phyloP scores from a whole-genome alignment of 2,797 vertebrate species.

The Notoglanidium macrostoma region DNA sequence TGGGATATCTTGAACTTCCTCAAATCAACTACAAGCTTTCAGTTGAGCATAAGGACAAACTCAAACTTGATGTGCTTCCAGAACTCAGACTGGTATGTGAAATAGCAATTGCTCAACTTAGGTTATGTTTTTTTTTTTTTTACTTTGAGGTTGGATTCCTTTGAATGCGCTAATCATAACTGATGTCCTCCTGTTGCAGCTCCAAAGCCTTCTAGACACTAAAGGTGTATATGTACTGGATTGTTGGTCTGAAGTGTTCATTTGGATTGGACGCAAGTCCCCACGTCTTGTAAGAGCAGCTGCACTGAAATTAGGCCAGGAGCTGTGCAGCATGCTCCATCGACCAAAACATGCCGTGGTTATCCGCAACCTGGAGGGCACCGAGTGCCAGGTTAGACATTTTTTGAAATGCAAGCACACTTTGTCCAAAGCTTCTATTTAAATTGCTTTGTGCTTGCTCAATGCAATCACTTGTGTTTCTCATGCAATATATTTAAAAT shows the following conservation, averaged over 20 bases:
- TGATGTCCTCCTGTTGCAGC: conserved; percentile 61
- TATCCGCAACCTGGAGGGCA: conserved; percentile 93
- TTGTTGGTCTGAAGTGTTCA: conserved; percentile 97
- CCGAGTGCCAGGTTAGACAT: conserved; percentile 86
- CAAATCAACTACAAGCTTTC: conserved; percentile 98
- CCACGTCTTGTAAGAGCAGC: conserved; percentile 92
- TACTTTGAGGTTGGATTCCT: neutral
- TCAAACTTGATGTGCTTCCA: conserved; percentile 88
- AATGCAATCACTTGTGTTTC: neutral
- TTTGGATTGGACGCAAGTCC: conserved; percentile 97
- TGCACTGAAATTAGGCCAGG: conserved; percentile 94
- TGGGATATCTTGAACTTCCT: conserved; percentile 96
- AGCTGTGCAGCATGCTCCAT: conserved; percentile 94
- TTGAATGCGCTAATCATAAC: neutral
- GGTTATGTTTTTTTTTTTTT: neutral
- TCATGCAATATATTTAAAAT: neutral
- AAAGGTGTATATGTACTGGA: conserved; percentile 96
- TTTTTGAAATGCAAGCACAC: neutral
- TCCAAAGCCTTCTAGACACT: conserved; percentile 95
- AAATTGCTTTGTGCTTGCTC: neutral
- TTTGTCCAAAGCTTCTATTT: neutral
- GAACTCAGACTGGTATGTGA: conserved; percentile 87
- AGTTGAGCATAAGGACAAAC: conserved; percentile 91
- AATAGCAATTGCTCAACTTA: neutral
- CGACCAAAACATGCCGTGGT: conserved; percentile 90